Evolutionary conservation across 2,888 invertebrate species (phyloP), one percentile per base, ranked within the genome.

Genomic region (Alcis repandata): DNA sequence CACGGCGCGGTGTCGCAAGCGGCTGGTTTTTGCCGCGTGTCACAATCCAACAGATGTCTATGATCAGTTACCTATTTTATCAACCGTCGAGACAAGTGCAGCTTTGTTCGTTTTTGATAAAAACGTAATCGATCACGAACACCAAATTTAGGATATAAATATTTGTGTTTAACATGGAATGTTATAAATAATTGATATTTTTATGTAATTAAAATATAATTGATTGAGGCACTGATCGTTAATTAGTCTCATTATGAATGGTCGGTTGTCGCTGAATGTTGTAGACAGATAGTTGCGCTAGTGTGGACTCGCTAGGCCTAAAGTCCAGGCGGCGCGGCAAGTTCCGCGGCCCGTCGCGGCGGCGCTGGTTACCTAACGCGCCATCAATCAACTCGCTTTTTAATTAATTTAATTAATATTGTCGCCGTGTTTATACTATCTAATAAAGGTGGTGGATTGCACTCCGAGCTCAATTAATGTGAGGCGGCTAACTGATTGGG

Each of bases 321-420:
- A 48, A 27, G 27, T 15, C 45, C 58, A 40, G 22, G 11, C 32
- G 13, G 11, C 11, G 17, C 54, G 49, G 57, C 43, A 46, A 49
- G 64, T 49, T 19, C 41, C 48, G 53, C 45, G 38, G 22, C 46
- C 46, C 13, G 46, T n/a, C 17, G 22, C 43, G 20, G 6, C 46
- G 46, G 46, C n/a, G 45, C 46, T 20, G 59, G 62, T 51, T 41
- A 32, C 63, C 57, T 59, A 33, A 20, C 52, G 41, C 45, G 22
- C 62, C 56, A 61, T 69, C 71, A 49, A 69, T 69, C 71, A 66
- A 69, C 64, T 27, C 32, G 53, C 63, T 52, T 59, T 63, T 63
- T 63, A 61, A 66, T 71, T 69, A 69, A 65, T 56, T 63, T 62
- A 64, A 71, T 71, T 63, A 67, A 63, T 65, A 68, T 56, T 61